Evolutionary conservation across 2,797 vertebrate genomes (phyloP), one percentile per base, ranked within the genome.

Genomic region (Molossus molossus): DNA sequence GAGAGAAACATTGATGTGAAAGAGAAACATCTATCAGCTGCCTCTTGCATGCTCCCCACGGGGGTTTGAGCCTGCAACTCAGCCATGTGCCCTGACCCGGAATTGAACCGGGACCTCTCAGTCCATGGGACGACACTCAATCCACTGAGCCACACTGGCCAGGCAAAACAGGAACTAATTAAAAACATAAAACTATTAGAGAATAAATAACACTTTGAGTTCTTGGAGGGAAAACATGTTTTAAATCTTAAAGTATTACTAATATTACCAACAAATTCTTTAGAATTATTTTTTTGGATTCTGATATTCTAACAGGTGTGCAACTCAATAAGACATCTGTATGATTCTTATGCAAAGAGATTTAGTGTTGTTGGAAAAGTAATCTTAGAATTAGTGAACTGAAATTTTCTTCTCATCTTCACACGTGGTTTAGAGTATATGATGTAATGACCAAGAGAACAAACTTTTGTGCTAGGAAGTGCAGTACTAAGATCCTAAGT

Each of bases 241-340:
- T 76, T 62, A 91, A 45, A 70, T 48, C 45, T 88, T 87, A n/a
- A 86, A 27, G 5, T 75, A 55, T 57, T 81, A 8, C 58, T 80
- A 82, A 65, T 89, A 72, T 85, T 93, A 80, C 53, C 67, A 84
- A 70, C 37, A 92, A 76, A 9, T 45, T 76, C 72, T 94, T 86
- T 53, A 91, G 27, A 94, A 80, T 91, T 93, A 48, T 73, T 90
- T 96, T 96, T 96, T 73, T 84, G 13, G 6, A 65, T 85, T 90
- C 45, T 83, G n/a, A 65, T 90, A 5, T 65, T 65, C 64, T 90
- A 90, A 72, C 11, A 83, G 33, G 23, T 58, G 25, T 50, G 23
- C 27, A 79, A 70, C 53, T 58, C 58, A 62, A 15, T 27, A 85
- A 82, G 67, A 91, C 11, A 20, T 73, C 65, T 93, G 27, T 73